Evolutionary conservation across 2,113 vertebrate species (phyloP).

Genomic region (chimpanzee (Pan troglodytes)): DNA sequence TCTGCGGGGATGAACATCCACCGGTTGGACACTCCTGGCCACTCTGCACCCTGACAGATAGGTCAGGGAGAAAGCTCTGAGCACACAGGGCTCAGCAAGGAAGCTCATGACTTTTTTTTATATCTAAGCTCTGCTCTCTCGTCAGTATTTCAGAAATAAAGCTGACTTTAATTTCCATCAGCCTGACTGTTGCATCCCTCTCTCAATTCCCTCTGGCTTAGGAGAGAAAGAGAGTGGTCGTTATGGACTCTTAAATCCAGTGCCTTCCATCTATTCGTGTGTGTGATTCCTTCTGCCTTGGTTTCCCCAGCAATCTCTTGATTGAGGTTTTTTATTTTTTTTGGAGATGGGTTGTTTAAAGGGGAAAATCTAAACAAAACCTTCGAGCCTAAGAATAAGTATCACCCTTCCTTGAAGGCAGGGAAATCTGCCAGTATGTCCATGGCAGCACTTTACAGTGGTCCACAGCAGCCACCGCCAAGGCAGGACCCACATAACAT

Average conservation of each 20-base stretch:
- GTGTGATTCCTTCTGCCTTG: background rate
- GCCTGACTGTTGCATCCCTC: background rate
- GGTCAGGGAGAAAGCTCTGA: background rate
- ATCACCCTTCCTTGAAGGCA: background rate
- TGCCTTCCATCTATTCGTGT: background rate
- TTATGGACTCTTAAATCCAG: background rate
- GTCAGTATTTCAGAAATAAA: background rate
- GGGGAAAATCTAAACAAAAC: background rate
- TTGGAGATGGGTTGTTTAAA: background rate
- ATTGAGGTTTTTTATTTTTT: background rate
- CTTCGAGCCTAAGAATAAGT: background rate
- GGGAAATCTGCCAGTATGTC: background rate
- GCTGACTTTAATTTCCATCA: background rate
- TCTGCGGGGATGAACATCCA: background rate
- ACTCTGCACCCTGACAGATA: background rate
- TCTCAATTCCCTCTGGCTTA: background rate
- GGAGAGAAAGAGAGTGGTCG: background rate
- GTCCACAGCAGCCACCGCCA: background rate
- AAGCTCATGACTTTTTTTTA: no score
- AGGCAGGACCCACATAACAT: background rate
- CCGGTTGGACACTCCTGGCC: background rate
- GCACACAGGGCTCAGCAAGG: background rate
- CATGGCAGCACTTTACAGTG: accelerated
- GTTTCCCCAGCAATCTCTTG: background rate
- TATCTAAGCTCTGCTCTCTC: background rate